phyloP scores from a whole-genome alignment of 2,888 invertebrate genomes.

The Eupithecia centaureata region DNA sequence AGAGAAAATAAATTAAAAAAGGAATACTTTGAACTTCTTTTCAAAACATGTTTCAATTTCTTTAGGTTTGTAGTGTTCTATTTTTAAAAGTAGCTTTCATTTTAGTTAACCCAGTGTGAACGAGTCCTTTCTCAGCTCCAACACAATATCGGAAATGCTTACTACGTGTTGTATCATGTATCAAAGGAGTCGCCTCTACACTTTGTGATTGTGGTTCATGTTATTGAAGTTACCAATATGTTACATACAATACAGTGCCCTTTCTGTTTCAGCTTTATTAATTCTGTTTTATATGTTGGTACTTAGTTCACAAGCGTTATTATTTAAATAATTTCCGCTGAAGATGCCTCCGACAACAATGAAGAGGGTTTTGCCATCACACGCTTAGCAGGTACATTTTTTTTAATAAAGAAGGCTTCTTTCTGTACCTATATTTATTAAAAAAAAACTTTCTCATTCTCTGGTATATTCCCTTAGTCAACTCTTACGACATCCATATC shows the following conservation, averaged over 20 bases:
- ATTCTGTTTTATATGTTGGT: background rate
- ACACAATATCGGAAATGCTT: slow-evolving; percentile 36
- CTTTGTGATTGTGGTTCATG: slow-evolving; percentile 7
- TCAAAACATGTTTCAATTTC: no score
- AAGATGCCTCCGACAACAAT: no score
- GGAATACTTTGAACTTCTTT: background rate
- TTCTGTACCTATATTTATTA: no score
- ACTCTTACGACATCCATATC: no score
- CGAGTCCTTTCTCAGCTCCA: slow-evolving; percentile 7
- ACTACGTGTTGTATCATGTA: slow-evolving; percentile 21
- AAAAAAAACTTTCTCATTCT: no score
- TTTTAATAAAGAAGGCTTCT: no score
- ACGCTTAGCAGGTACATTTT: no score
- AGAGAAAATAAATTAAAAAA: background rate
- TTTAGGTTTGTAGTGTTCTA: background rate
- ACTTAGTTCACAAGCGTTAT: no score
- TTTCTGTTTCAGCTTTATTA: background rate
- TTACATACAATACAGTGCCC: background rate
- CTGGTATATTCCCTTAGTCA: no score
- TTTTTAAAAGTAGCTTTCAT: background rate
- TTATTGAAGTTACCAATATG: background rate
- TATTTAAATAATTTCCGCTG: no score
- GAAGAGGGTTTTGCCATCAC: no score
- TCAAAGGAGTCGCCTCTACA: slow-evolving; percentile 15
- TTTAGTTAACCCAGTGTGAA: background rate